Conservation (phyloP, 2,797 vertebrate genomes). For the Dipus sagitta region DNA sequence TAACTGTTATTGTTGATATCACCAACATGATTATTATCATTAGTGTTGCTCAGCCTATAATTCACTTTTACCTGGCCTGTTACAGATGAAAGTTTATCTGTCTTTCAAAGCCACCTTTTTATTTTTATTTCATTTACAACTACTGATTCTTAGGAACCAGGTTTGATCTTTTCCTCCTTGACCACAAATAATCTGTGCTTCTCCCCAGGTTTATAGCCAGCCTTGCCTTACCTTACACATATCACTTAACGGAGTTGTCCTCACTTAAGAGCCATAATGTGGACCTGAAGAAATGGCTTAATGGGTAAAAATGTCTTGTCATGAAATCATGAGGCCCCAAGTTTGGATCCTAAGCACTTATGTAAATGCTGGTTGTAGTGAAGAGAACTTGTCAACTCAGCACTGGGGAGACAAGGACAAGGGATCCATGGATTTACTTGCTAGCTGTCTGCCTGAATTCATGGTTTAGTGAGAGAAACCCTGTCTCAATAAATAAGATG, state of each 20-base stretch:
- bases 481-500: too few species aligned
- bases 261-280: not conserved
- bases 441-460: too few species aligned
- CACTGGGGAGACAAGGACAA: too few species aligned
- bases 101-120: not conserved
- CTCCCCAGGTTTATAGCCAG: not conserved
- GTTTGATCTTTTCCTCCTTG: constrained; percentile 11
- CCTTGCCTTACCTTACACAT: not conserved
- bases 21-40: not conserved
- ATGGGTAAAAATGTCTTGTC: too few species aligned
- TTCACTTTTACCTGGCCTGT: constrained; percentile 50
- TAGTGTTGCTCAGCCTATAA: constrained; percentile 2
- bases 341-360: too few species aligned
- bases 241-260: not conserved
- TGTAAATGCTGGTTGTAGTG: too few species aligned
- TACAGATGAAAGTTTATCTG: constrained; percentile 34
- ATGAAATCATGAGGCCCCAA: too few species aligned
- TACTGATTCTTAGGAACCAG: not conserved
- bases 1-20: not conserved
- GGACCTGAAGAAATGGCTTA: too few species aligned
- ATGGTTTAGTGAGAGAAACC: too few species aligned
- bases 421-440: too few species aligned
- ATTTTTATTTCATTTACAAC: not conserved
- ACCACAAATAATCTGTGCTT: not conserved
- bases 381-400: too few species aligned